Conservation (phyloP, 2,888 invertebrate species). For the Aproaerema taeniolella region DNA sequence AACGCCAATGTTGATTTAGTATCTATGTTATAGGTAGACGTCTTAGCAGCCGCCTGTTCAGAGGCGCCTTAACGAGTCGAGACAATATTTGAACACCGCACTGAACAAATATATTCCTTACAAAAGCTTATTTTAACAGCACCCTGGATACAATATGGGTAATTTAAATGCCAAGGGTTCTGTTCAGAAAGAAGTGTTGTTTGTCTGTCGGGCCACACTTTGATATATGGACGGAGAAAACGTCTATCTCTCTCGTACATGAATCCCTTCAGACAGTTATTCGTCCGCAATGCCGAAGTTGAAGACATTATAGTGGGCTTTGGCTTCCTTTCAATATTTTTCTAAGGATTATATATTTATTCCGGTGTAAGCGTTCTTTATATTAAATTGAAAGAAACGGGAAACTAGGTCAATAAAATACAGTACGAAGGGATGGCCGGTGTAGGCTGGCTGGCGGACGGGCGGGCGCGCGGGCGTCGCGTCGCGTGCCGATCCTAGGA, state of each 20-base stretch:
- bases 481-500: slow-evolving; percentile 43
- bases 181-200: slow-evolving; percentile 4
- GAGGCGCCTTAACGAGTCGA: slow-evolving; percentile 32
- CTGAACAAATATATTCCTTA: slow-evolving; percentile 30
- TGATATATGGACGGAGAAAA: slow-evolving; percentile 1
- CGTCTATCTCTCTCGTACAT: background rate
- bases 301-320: no score
- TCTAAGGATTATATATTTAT: no score
- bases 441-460: slow-evolving; percentile 12
- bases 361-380: no score
- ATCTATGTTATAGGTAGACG: slow-evolving; percentile 29
- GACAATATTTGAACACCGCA: slow-evolving; percentile 44
- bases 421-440: slow-evolving; percentile 11
- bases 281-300: background rate
- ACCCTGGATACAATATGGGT: slow-evolving; percentile 25
- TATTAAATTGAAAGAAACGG: slow-evolving; percentile 13
- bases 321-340: slow-evolving; percentile 1
- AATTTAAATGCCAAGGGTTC: slow-evolving; percentile 15
- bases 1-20: slow-evolving; percentile 26
- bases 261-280: background rate
- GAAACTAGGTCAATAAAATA: slow-evolving; percentile 19
- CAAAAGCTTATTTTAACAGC: slow-evolving; percentile 33
- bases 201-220: background rate
- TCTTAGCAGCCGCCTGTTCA: slow-evolving; percentile 22
- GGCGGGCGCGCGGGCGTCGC: slow-evolving; percentile 28